phyloP scores from a whole-genome alignment of 2,888 invertebrate genomes.

The Cremastinae sp. region DNA sequence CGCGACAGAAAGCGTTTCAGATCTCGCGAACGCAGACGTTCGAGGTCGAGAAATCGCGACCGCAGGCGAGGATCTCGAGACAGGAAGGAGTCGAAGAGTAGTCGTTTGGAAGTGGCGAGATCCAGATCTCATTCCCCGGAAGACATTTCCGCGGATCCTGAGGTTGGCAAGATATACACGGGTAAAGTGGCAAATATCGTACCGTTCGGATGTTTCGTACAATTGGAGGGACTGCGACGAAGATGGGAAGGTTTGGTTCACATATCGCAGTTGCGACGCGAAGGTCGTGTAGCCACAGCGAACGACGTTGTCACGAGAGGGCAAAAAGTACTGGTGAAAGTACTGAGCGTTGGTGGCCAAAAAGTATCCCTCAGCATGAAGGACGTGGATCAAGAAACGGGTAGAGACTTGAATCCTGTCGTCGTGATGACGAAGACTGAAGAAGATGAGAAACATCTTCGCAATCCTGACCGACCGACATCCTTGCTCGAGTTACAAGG shows the following conservation, averaged over 20 bases:
- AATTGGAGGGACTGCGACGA: conserved; percentile 93
- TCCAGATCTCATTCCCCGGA: conserved; percentile 73
- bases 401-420: conserved; percentile 95
- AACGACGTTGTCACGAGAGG: conserved; percentile 95
- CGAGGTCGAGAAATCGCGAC: conserved; percentile 68
- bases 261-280: conserved; percentile 95
- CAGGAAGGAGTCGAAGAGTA: conserved; percentile 71
- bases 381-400: conserved; percentile 97
- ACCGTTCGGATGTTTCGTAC: conserved; percentile 99
- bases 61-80: conserved; percentile 68
- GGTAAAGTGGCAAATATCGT: conserved; percentile 98
- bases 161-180: conserved; percentile 92
- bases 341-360: conserved; percentile 94
- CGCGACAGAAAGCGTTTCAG: conserved; percentile 67
- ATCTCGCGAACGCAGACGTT: conserved; percentile 74
- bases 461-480: conserved; percentile 95
- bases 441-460: conserved; percentile 85
- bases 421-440: conserved; percentile 85
- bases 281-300: conserved; percentile 96
- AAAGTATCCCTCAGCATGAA: conserved; percentile 95
- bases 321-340: conserved; percentile 93
- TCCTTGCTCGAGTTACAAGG: conserved; percentile 81
- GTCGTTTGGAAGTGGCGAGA: conserved; percentile 59
- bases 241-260: conserved; percentile 98
- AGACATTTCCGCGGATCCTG: conserved; percentile 87